Evolutionary conservation across 2,797 vertebrate species (phyloP).

Genomic region (Selene dorsalis): DNA sequence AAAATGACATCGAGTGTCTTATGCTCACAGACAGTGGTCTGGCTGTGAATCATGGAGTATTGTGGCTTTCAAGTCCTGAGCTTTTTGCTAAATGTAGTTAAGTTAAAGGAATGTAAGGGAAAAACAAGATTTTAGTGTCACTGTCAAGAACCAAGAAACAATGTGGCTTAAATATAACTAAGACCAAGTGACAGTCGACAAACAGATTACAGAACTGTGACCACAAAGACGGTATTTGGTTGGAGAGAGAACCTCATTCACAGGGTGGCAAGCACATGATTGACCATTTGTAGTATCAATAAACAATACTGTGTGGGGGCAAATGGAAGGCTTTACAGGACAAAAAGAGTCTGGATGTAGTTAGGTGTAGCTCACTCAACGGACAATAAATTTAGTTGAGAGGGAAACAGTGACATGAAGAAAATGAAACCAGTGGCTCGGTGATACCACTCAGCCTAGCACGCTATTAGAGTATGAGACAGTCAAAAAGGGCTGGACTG

Average conservation of each 20-base stretch:
- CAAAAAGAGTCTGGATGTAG: not conserved
- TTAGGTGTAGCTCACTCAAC: not conserved
- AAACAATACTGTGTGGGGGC: not conserved
- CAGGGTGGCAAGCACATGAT: not conserved
- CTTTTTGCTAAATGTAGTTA: not conserved
- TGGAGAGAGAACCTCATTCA: not conserved
- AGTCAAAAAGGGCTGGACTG: no score
- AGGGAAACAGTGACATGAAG: not conserved
- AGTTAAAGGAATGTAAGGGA: not conserved
- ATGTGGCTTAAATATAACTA: conserved; percentile 6
- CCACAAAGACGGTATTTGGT: not conserved
- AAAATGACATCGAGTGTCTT: conserved; percentile 5
- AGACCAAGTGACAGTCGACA: not conserved
- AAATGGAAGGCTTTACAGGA: not conserved
- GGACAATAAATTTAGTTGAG: not conserved
- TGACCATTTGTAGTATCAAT: not conserved
- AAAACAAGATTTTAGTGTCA: conserved; percentile 36
- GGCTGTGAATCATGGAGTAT: conserved; percentile 29
- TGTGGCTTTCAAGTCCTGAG: conserved; percentile 31
- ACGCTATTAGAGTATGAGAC: not conserved
- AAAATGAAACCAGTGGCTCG: not conserved
- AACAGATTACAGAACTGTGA: conserved; percentile 12
- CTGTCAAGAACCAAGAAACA: conserved; percentile 24
- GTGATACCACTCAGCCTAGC: not conserved
- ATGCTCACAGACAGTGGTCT: conserved; percentile 45